Evolutionary conservation across 2,888 invertebrate genomes (phyloP), one percentile per base, ranked within the genome.

Genomic region (Alcis repandata): DNA sequence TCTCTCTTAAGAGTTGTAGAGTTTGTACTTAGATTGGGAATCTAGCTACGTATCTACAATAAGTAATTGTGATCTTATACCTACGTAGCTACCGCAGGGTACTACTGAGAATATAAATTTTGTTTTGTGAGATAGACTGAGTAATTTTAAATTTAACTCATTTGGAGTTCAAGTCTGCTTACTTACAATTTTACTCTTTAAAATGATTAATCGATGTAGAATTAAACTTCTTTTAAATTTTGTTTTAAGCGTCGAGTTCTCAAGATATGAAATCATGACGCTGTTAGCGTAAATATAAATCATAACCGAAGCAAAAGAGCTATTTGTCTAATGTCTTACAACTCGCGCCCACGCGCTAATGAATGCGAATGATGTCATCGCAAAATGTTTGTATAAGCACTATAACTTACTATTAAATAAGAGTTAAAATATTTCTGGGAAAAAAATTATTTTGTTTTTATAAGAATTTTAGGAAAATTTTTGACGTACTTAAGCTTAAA

Each of bases 281-380:
- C 32, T 27, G 22, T 13, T 10, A 10, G 13, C 9, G 33, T 36
- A 2, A 36, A 20, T 41, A 41, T 56, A 56, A 45, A 56, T 33
- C 43, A 56, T 45, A 56, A 56, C 45, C 15, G 27, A 53, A 27
- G 9, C 27, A 33, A 11, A 33, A 43, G 10, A 56, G 43, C 33
- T 56, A 56, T 56, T 56, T 62, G 51, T 32, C 49, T 51, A 45
- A 57, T 45, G n/a, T 43, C 22, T 52, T 60, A 46, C 52, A 46
- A 32, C 38, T 54, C 9, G 20, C 53, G 45, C 56, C 56, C 46
- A 65, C 51, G 60, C 38, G 36, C 27, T 66, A 48, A 66, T 61
- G 53, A 46, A 52, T 66, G 40, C 68, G 58, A 51, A 71, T 79
- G 76, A 79, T 75, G 70, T 79, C 75, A 79, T 71, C 63, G 43